Percentiles rank a stretch among this genome's conserved stretches.
phyloP scores from a whole-genome alignment of 2,888 invertebrate genomes.

The Atrina japonica region DNA sequence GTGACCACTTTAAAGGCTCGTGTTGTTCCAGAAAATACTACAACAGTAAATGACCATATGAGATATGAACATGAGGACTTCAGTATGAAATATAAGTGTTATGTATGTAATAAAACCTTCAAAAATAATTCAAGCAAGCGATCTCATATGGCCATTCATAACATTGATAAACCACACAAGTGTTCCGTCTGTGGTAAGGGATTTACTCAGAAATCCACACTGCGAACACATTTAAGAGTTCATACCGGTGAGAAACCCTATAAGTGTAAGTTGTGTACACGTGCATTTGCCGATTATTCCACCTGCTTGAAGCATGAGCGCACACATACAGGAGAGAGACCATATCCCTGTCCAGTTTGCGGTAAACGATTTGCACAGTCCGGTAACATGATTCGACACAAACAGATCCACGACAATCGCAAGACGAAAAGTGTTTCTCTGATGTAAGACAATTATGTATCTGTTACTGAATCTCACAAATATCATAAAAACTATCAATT shows the following conservation, averaged over 20 bases:
- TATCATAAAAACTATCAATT: too few relatives aligned
- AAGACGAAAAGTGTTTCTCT: not conserved
- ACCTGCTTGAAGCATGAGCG: slow-evolving; percentile 59
- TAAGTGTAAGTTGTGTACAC: slow-evolving; percentile 51
- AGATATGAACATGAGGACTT: not conserved
- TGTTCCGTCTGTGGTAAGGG: slow-evolving; percentile 55
- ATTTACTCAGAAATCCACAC: slow-evolving; percentile 60
- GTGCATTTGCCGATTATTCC: slow-evolving; percentile 59
- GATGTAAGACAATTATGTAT: too few relatives aligned
- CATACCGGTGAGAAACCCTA: slow-evolving; percentile 63
- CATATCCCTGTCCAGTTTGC: slow-evolving; percentile 59
- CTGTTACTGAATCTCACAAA: too few relatives aligned
- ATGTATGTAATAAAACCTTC: slow-evolving; percentile 31
- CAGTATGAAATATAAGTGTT: slow-evolving; percentile 12
- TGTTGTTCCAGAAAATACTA: not conserved
- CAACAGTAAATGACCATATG: not conserved
- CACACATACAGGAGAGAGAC: slow-evolving; percentile 61
- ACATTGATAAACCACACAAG: slow-evolving; percentile 47
- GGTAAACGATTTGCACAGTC: slow-evolving; percentile 61
- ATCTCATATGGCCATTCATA: slow-evolving; percentile 51
- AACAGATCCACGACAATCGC: slow-evolving; percentile 42
- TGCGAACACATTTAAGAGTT: slow-evolving; percentile 57
- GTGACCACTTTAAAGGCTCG: not conserved
- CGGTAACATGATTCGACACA: slow-evolving; percentile 63
- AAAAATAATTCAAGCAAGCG: slow-evolving; percentile 30